Evolutionary conservation across 2,113 vertebrate genomes (phyloP).

Genomic region (Peromyscus maniculatus): DNA sequence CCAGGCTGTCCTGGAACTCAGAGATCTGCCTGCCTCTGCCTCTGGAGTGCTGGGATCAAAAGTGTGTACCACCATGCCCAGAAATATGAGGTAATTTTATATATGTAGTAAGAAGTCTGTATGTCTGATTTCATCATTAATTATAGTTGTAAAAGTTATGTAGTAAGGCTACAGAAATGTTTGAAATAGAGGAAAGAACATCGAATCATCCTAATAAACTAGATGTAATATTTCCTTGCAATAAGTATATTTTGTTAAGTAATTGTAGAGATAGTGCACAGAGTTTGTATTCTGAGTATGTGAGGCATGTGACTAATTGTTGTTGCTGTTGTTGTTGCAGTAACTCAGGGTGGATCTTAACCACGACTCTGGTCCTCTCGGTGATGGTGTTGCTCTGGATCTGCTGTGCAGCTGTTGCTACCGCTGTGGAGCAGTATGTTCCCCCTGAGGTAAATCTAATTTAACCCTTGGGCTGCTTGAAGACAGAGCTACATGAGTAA

Average conservation of each 20-base stretch:
- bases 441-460: slow-evolving; percentile 92
- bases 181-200: slow-evolving; percentile 4
- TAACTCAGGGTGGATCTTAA: slow-evolving; percentile 98
- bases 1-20: neutral
- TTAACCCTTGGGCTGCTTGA: neutral
- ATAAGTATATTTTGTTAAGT: neutral
- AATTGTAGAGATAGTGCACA: slow-evolving; percentile 36
- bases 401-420: slow-evolving; percentile 98
- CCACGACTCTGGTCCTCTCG: slow-evolving; percentile 94
- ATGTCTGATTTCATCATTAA: slow-evolving; percentile 20
- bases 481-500: neutral
- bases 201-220: neutral
- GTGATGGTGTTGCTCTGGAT: slow-evolving; percentile 98
- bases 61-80: neutral
- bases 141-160: neutral
- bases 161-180: slow-evolving; percentile 38
- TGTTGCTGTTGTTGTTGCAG: slow-evolving; percentile 84
- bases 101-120: slow-evolving; percentile 38
- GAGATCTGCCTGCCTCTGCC: neutral
- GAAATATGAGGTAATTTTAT: slow-evolving; percentile 50
- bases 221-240: slow-evolving; percentile 24
- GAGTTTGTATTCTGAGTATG: neutral
- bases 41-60: neutral
- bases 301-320: neutral
- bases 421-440: slow-evolving; percentile 97